phyloP scores from a whole-genome alignment of 2,888 invertebrate species.

The Tricholauxania praeusta region DNA sequence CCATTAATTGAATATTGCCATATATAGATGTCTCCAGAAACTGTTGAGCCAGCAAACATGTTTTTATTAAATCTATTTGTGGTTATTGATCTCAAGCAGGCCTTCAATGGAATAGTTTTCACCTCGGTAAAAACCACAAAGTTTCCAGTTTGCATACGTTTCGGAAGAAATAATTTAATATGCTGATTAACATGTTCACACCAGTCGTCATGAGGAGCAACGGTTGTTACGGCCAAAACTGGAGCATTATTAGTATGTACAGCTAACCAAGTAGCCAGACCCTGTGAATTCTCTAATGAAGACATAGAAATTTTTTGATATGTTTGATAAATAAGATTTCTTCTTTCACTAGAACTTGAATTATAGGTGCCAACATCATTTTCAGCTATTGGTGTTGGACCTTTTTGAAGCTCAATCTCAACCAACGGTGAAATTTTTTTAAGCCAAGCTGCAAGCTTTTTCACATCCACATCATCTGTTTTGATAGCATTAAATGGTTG shows the following conservation, averaged over 20 bases:
- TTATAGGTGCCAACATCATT: constrained; percentile 33
- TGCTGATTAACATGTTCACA: constrained; percentile 64
- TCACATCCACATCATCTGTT: constrained; percentile 61
- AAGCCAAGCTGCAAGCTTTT: constrained; percentile 69
- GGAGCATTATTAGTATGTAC: constrained; percentile 65
- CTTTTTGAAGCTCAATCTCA: constrained; percentile 68
- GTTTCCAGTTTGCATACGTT: constrained; percentile 54
- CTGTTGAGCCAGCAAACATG: constrained; percentile 64
- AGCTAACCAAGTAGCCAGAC: constrained; percentile 63
- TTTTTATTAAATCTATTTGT: constrained; percentile 64
- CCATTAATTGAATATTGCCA: constrained; percentile 58
- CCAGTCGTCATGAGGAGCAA: constrained; percentile 64
- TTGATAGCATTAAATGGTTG: constrained; percentile 46
- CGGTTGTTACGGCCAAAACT: constrained; percentile 58
- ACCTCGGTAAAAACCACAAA: constrained; percentile 59
- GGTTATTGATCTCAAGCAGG: constrained; percentile 59
- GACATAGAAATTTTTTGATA: constrained; percentile 60
- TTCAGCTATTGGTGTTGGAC: constrained; percentile 56
- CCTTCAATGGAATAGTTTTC: constrained; percentile 59
- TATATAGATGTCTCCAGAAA: constrained; percentile 64
- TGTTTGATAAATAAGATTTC: constrained; percentile 51
- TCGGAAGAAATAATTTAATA: constrained; percentile 60
- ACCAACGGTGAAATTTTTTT: constrained; percentile 68
- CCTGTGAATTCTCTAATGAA: constrained; percentile 53
- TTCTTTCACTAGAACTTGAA: constrained; percentile 44